A percentile compares a stretch with the other conserved stretches of the same genome.
Evolutionary conservation across 30 jellyfish, hydroid and myxozoan genomes (phyloP).

Genomic region (Pelagia noctiluca): DNA sequence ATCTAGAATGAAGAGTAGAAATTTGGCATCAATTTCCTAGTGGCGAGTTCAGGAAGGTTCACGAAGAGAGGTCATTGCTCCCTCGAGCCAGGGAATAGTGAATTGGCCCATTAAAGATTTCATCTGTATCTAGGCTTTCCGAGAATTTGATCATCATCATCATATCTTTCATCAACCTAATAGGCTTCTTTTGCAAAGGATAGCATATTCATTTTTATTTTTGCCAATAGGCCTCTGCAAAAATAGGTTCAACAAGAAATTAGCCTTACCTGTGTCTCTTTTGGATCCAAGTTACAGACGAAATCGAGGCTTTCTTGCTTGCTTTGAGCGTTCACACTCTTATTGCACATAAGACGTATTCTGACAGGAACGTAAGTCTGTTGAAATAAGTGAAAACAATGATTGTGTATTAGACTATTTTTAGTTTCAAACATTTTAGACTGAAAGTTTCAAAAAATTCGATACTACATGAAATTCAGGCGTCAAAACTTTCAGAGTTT

Average conservation of each 20-base stretch:
- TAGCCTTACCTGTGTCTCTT: constrained; percentile 66
- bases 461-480: too few species aligned
- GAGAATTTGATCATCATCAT: background rate
- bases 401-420: too few species aligned
- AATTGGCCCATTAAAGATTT: background rate
- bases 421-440: too few species aligned
- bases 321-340: constrained; percentile 69
- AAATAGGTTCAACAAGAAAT: background rate
- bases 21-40: background rate
- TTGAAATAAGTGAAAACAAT: too few species aligned
- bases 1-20: constrained; percentile 27
- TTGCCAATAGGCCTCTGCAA: background rate
- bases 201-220: background rate
- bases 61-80: background rate
- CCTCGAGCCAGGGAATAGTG: background rate
- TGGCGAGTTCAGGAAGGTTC: background rate
- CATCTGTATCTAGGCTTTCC: background rate
- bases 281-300: constrained; percentile 69
- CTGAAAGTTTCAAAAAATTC: too few species aligned
- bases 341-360: constrained; percentile 69
- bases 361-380: constrained; percentile 71
- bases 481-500: too few species aligned
- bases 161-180: too few species aligned
- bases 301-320: constrained; percentile 67
- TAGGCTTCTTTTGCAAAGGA: background rate